A percentile compares a stretch with the other conserved stretches of the same genome.
Evolutionary conservation across 2,797 vertebrate species (phyloP).

Genomic region (Melanotaenia pygmaea): DNA sequence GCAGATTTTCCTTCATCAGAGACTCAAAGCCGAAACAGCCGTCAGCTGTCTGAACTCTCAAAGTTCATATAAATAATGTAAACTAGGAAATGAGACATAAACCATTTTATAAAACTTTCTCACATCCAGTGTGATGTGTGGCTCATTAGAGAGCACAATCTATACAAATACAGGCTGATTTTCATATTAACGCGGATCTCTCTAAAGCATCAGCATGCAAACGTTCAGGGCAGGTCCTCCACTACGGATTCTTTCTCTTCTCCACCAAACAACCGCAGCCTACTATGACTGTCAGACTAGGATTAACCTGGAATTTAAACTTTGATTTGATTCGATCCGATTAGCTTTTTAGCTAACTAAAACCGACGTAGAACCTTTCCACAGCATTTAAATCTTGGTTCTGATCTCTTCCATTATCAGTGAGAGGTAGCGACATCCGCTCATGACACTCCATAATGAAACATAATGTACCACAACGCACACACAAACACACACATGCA

Average conservation of each 20-base stretch:
- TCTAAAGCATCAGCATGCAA: constrained; percentile 47
- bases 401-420: constrained; percentile 62
- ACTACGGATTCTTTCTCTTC: background rate
- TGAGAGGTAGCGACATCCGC: constrained; percentile 67
- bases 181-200: constrained; percentile 65
- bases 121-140: background rate
- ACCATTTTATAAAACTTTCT: background rate
- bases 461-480: constrained; percentile 56
- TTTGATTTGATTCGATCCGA: background rate
- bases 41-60: background rate
- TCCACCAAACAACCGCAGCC: constrained; percentile 5
- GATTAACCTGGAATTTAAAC: background rate
- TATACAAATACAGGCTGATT: constrained; percentile 53
- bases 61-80: constrained; percentile 10
- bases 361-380: no score
- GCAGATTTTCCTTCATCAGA: background rate
- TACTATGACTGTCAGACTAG: background rate
- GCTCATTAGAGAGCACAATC: constrained; percentile 33
- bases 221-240: constrained; percentile 23
- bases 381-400: background rate
- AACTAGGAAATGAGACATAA: background rate
- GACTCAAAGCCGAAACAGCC: no score
- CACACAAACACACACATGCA: constrained; percentile 15
- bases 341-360: no score
- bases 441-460: constrained; percentile 63